Conservation (phyloP, 2,113 vertebrate genomes). For the Fregetta grallaria region DNA sequence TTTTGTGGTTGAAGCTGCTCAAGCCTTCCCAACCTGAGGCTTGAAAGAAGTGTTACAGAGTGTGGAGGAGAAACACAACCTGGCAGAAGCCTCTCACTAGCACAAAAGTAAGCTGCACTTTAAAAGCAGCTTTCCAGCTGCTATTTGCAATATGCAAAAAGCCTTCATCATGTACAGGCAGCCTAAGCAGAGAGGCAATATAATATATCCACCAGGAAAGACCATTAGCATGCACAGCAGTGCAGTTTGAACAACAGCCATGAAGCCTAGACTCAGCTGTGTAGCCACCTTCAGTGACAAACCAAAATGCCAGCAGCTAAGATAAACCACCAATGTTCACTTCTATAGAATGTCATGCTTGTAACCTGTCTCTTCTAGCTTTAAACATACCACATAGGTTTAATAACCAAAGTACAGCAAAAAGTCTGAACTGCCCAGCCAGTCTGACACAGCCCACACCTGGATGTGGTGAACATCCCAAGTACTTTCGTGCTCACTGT, state of each 20-base stretch:
- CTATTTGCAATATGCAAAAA: neutral
- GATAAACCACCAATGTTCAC: neutral
- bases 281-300: neutral
- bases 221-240: rapidly evolving
- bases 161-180: neutral
- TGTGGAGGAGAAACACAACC: neutral
- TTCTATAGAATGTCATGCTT: neutral
- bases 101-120: neutral
- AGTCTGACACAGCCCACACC: neutral
- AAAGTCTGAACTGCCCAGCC: neutral
- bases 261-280: neutral
- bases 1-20: neutral
- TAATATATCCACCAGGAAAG: neutral
- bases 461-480: neutral
- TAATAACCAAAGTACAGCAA: neutral
- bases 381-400: neutral
- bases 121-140: neutral
- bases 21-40: neutral
- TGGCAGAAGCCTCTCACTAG: neutral
- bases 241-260: neutral
- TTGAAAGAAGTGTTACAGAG: neutral
- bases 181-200: neutral
- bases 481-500: neutral
- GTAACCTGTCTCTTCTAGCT: neutral
- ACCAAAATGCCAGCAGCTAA: neutral